phyloP scores from a whole-genome alignment of 1,140 invertebrate species.

The Zophobas atratus region DNA sequence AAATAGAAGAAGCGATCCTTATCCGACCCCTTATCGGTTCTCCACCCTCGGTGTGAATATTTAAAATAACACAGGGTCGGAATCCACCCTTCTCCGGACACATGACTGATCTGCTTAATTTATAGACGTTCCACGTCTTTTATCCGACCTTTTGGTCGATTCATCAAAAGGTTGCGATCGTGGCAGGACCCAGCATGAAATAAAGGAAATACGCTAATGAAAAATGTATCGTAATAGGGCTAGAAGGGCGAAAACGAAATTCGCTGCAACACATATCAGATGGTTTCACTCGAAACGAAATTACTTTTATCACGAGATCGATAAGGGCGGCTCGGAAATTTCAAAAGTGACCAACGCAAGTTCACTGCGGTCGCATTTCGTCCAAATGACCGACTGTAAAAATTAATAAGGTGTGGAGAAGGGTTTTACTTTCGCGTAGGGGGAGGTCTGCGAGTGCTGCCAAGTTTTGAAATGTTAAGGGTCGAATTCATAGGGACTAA shows the following conservation, averaged over 20 bases:
- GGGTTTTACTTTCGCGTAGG: neutral
- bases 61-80: neutral
- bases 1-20: constrained; percentile 1
- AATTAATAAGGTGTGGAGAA: neutral
- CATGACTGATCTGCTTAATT: constrained; percentile 18
- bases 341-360: neutral
- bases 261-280: neutral
- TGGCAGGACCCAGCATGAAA: constrained; percentile 3
- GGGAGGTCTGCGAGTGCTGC: too few species aligned
- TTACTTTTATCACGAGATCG: constrained; percentile 12
- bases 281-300: constrained; percentile 10
- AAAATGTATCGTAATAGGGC: constrained; percentile 5
- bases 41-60: neutral
- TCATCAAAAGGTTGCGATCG: constrained; percentile 15
- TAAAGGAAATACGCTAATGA: constrained; percentile 14
- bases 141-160: constrained; percentile 19
- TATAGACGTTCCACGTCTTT: constrained; percentile 22
- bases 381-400: neutral
- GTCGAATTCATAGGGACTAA: too few species aligned
- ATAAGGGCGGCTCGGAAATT: neutral
- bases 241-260: constrained; percentile 6
- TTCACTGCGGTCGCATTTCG: neutral
- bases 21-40: neutral
- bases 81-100: neutral
- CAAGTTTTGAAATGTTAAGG: too few species aligned